A percentile compares a stretch with the other conserved stretches of the same genome.
These are phyloP conservation scores for Bubo bubo DNA, from an alignment of 2,113 vertebrate genomes.

Conservation along the genomic window DNA sequence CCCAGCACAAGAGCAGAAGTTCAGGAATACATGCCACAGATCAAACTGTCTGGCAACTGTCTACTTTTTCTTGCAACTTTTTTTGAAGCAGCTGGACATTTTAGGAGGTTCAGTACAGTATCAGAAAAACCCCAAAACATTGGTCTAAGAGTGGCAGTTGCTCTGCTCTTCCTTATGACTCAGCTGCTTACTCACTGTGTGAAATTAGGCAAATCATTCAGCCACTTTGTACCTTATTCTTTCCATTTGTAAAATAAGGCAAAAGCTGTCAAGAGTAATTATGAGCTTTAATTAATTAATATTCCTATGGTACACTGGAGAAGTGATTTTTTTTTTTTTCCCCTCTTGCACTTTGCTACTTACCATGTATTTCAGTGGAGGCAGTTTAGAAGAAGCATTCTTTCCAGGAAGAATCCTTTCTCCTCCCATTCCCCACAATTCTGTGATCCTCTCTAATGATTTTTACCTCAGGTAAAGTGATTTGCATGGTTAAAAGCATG, in stretches of 20 bases:
- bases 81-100: background rate
- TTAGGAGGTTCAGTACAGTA: background rate
- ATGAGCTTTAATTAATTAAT: background rate
- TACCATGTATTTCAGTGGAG: background rate
- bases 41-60: background rate
- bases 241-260: background rate
- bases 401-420: background rate
- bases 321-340: background rate
- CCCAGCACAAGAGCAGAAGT: background rate
- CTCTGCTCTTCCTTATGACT: background rate
- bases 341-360: background rate
- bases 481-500: background rate
- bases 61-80: background rate
- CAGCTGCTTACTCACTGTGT: background rate
- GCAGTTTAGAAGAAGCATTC: background rate
- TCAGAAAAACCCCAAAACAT: background rate
- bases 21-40: background rate
- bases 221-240: background rate
- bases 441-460: background rate
- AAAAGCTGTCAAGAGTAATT: constrained; percentile 14
- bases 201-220: background rate
- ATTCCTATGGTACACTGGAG: background rate
- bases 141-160: background rate
- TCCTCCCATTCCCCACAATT: background rate
- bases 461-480: background rate